phyloP scores from a whole-genome alignment of 2,888 invertebrate genomes.

The Alviniconcha strummeri region DNA sequence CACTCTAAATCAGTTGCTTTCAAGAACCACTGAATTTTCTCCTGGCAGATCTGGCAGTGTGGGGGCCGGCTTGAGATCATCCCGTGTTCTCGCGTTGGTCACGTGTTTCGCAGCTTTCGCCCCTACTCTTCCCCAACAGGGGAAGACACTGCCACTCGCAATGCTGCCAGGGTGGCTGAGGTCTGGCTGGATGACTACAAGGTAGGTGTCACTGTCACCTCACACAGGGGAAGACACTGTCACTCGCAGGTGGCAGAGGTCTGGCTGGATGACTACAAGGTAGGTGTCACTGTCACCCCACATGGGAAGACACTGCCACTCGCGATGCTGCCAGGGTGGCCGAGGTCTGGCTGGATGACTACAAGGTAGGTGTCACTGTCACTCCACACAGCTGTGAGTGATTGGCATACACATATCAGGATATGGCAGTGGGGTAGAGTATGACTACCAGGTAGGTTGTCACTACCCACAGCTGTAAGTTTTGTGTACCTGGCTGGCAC shows the following conservation, averaged over 20 bases:
- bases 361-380: constrained; percentile 77
- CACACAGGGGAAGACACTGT: constrained; percentile 89
- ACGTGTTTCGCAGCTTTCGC: constrained; percentile 93
- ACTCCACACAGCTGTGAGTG: no score
- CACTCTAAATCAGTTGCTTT: no score
- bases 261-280: constrained; percentile 97
- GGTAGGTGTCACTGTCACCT: constrained; percentile 74
- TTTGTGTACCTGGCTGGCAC: no score
- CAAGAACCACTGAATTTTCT: no score
- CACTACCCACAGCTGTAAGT: no score
- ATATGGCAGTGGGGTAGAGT: no score
- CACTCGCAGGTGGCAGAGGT: constrained; percentile 91
- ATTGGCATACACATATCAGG: no score
- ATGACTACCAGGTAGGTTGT: no score
- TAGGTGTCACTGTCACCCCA: constrained; percentile 74
- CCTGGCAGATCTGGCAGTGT: constrained; percentile 92
- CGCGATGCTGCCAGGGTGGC: constrained; percentile 94
- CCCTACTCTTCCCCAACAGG: constrained; percentile 91
- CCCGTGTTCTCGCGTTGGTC: constrained; percentile 96
- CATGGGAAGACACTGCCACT: constrained; percentile 90
- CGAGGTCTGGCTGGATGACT: constrained; percentile 97
- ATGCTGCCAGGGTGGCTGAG: constrained; percentile 92
- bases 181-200: constrained; percentile 98
- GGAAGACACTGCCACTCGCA: constrained; percentile 90
- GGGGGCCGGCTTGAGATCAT: constrained; percentile 93